Evolutionary conservation across 2,113 vertebrate species (phyloP).

Genomic region (Siniperca knerii): DNA sequence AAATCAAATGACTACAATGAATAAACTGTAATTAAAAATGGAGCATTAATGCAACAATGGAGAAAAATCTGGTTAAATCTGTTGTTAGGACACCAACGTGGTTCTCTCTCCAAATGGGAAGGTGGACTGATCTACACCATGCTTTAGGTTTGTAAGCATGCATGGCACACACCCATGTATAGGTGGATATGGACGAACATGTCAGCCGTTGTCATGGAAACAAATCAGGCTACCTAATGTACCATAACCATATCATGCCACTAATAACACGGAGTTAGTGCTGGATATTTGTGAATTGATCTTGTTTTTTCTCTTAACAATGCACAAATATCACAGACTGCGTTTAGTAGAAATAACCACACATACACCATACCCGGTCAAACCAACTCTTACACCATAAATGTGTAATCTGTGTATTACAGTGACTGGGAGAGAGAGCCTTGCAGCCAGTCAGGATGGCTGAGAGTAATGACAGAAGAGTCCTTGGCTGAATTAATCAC

Average conservation of each 20-base stretch:
- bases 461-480: constrained; percentile 22
- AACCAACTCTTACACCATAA: background rate
- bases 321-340: background rate
- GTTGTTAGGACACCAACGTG: background rate
- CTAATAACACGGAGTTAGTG: constrained; percentile 28
- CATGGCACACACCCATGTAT: constrained; percentile 37
- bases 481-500: constrained; percentile 36
- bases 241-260: constrained; percentile 50
- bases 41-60: background rate
- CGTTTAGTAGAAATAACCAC: background rate
- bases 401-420: constrained; percentile 7
- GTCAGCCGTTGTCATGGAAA: constrained; percentile 82
- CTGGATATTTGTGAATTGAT: background rate
- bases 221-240: constrained; percentile 73
- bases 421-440: background rate
- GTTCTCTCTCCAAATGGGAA: background rate
- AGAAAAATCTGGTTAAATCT: background rate
- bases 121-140: constrained; percentile 9
- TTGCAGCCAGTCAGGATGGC: constrained; percentile 5
- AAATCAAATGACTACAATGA: constrained; percentile 3
- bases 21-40: constrained; percentile 15
- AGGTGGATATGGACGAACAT: constrained; percentile 67
- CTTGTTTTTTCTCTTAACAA: background rate
- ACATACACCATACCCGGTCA: background rate
- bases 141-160: constrained; percentile 35